Evolutionary conservation across 1,140 invertebrate species (phyloP), one percentile per base, ranked within the genome.

Genomic region (Pentalonia nigronervosa): DNA sequence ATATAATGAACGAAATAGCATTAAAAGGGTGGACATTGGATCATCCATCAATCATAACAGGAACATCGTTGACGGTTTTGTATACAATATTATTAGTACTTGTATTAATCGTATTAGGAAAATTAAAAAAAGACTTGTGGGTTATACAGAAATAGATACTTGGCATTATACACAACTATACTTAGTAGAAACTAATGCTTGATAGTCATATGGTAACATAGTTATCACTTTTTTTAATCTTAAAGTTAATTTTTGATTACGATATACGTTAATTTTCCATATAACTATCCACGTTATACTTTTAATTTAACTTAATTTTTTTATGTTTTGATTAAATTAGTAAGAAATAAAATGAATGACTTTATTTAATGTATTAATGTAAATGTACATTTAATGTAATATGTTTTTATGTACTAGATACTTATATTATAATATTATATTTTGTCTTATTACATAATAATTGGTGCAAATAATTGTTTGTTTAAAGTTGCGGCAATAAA

Each of bases 101-200:
- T 20, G 34, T 53, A 30, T 50, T 93, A 56, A 93, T 93, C 41
- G 4, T 84, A 6, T 86, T 93, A 56, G 81, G 91, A 41, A 81
- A 83, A 86, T 21, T 93, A 41, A 86, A 93, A 56, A 83, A 86
- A 53, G 25, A 84, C n/a, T 50, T 56, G 7, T 93, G 81, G 91
- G 48, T 93, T 41, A 9, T 53, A 50, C 48, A 86, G 8, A 92
- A 94, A 48, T 88, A 91, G 94, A 90, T 94, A 53, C 30, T 47
- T 9, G 30, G 11, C n/a, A 17, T 34, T 76, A 76, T n/a, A n/a
- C n/a, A 67, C 21, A 53, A 53, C 21, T 23, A 76, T 76, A 76
- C 11, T 17, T 76, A 6, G 1, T 17, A 20, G 14, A n/a, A 17
- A 76, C n/a, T 4, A 76, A 76, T 34, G 14, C 17, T 76, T n/a